These are phyloP conservation scores for Drosophila tani DNA, from an alignment of 1,140 invertebrate genomes.

Conservation along the genomic window DNA sequence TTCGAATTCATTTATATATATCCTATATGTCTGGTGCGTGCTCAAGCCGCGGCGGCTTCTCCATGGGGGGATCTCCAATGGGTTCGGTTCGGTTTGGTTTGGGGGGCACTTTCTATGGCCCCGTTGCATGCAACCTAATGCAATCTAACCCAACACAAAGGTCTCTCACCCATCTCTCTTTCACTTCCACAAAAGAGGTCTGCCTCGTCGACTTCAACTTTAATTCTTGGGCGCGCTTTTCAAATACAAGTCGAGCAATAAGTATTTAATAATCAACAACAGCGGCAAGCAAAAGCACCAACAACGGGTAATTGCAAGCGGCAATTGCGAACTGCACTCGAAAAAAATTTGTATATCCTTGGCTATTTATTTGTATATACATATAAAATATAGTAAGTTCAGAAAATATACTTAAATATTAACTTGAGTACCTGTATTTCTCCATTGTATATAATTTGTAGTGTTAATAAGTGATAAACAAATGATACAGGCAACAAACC, in stretches of 20 bases:
- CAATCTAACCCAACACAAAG: conserved; percentile 52
- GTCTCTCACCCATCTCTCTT: conserved; percentile 41
- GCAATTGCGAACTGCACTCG: conserved; percentile 52
- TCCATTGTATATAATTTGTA: no score
- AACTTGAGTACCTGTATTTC: no score
- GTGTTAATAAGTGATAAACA: no score
- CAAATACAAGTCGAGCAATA: conserved; percentile 61
- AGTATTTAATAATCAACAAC: conserved; percentile 77
- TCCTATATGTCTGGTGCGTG: conserved; percentile 55
- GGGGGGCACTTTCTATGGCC: conserved; percentile 75
- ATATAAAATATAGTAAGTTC: no score
- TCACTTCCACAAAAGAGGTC: conserved; percentile 10
- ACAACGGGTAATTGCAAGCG: conserved; percentile 60
- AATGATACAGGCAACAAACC: no score
- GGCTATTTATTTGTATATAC: no score
- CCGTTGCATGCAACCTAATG: conserved; percentile 75
- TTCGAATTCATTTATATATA: conserved; percentile 15
- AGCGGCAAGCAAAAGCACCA: conserved; percentile 42
- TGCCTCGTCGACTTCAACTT: conserved; percentile 33
- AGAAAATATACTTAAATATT: no score
- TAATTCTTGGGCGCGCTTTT: conserved; percentile 75
- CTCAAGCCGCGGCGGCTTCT: conserved; percentile 38
- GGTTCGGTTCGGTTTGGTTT: conserved; percentile 33
- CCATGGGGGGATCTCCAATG: conserved; percentile 24
- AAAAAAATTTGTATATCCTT: not conserved